A percentile compares a stretch with the other conserved stretches of the same genome.
Evolutionary conservation across 2,113 vertebrate species (phyloP).

Genomic region (Hiodon alosoides): DNA sequence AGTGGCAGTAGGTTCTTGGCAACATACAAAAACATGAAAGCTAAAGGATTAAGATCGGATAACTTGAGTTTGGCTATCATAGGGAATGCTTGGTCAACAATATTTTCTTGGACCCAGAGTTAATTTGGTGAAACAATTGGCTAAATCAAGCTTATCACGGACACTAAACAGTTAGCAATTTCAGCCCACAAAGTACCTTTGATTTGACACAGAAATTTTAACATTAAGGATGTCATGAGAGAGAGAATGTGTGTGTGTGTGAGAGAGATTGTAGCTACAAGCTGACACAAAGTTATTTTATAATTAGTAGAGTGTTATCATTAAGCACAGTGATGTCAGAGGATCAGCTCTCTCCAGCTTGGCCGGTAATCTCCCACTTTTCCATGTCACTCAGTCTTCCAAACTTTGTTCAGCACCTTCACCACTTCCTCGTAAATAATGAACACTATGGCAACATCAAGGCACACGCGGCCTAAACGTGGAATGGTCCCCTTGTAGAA

Average conservation of each 20-base stretch:
- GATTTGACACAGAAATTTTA: not conserved
- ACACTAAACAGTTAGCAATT: constrained; percentile 4
- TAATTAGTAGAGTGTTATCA: not conserved
- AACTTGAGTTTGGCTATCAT: not conserved
- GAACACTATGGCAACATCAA: constrained; percentile 94
- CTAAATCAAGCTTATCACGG: not conserved
- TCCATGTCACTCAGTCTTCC: constrained; percentile 81
- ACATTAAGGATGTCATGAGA: not conserved
- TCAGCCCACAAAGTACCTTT: not conserved
- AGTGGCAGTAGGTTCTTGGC: not conserved
- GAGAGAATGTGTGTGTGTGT: not conserved
- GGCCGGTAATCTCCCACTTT: constrained; percentile 9
- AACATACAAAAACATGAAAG: not conserved
- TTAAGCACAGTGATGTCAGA: not conserved
- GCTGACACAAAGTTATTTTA: not conserved
- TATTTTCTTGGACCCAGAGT: not conserved
- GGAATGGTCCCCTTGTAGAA: constrained; percentile 95
- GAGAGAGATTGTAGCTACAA: not conserved
- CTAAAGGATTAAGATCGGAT: not conserved
- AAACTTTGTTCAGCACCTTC: constrained; percentile 84
- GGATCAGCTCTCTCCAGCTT: not conserved
- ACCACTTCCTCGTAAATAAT: constrained; percentile 96
- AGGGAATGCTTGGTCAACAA: constrained; percentile 2
- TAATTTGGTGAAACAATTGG: not conserved
- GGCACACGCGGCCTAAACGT: constrained; percentile 85